Evolutionary conservation across 2,797 vertebrate genomes (phyloP).

Genomic region (Characodon lateralis): DNA sequence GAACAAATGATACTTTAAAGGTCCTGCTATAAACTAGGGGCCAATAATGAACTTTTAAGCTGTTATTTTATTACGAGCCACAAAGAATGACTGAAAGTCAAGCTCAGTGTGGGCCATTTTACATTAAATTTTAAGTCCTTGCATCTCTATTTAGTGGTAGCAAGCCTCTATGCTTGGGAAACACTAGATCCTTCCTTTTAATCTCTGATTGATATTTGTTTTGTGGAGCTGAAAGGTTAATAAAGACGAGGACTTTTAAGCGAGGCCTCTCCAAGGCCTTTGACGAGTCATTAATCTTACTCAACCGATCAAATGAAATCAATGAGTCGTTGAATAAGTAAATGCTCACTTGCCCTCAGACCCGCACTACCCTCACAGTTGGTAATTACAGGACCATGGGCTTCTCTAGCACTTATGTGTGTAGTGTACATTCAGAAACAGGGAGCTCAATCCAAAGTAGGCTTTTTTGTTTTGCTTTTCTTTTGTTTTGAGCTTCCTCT

Average conservation of each 20-base stretch:
- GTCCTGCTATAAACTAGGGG: background rate
- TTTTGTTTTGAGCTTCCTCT: background rate
- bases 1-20: background rate
- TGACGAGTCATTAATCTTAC: slow-evolving; percentile 49
- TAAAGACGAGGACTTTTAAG: slow-evolving; percentile 10
- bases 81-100: background rate
- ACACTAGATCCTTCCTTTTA: background rate
- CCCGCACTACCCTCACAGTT: slow-evolving; percentile 29
- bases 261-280: slow-evolving; percentile 22
- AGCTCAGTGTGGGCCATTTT: background rate
- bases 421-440: slow-evolving; percentile 20
- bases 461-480: background rate
- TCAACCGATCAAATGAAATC: slow-evolving; percentile 23
- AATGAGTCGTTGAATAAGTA: slow-evolving; percentile 46
- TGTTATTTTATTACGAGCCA: background rate
- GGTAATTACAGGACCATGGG: slow-evolving; percentile 39
- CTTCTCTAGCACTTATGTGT: background rate
- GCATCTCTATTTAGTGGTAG: background rate
- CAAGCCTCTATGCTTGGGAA: background rate
- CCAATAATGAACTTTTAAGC: background rate
- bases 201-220: slow-evolving; percentile 31
- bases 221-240: slow-evolving; percentile 29
- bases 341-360: slow-evolving; percentile 39
- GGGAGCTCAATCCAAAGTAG: background rate
- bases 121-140: background rate